These are phyloP conservation scores for Anomalospiza imberbis DNA, from an alignment of 2,797 vertebrate species.

Conservation along the genomic window DNA sequence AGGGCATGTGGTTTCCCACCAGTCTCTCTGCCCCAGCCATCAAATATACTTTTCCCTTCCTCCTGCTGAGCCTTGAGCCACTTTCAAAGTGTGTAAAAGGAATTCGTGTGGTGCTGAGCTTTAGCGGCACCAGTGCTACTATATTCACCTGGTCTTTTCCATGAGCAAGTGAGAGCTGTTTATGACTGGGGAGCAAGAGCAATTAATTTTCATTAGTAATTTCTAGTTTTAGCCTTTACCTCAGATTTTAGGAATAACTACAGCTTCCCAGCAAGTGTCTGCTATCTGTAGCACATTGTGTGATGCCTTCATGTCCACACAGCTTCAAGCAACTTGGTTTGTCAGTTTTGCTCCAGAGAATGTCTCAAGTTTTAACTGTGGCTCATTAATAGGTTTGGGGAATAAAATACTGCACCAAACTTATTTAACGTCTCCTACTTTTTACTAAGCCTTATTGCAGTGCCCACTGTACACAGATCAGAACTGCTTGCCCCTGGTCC, in stretches of 20 bases:
- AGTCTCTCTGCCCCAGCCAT: neutral
- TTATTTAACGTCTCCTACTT: neutral
- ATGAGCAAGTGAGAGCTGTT: neutral
- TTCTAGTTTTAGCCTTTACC: neutral
- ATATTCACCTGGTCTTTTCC: fast-evolving
- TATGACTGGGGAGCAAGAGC: neutral
- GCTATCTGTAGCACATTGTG: fast-evolving
- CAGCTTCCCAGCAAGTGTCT: neutral
- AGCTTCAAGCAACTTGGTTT: neutral
- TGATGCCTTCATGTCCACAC: fast-evolving
- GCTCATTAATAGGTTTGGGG: neutral
- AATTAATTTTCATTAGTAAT: neutral
- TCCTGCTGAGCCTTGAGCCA: neutral
- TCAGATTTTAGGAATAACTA: neutral
- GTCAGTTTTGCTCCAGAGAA: neutral
- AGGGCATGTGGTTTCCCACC: neutral
- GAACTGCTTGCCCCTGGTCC: neutral
- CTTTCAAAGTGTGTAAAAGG: neutral
- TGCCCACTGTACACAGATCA: neutral
- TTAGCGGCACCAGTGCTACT: neutral
- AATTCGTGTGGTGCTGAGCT: neutral
- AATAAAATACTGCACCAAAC: neutral
- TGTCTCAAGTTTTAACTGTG: fast-evolving
- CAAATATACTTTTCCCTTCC: neutral
- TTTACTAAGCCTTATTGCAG: neutral